Conservation (phyloP, 2,888 invertebrate genomes). For the Dynastes grantii region DNA sequence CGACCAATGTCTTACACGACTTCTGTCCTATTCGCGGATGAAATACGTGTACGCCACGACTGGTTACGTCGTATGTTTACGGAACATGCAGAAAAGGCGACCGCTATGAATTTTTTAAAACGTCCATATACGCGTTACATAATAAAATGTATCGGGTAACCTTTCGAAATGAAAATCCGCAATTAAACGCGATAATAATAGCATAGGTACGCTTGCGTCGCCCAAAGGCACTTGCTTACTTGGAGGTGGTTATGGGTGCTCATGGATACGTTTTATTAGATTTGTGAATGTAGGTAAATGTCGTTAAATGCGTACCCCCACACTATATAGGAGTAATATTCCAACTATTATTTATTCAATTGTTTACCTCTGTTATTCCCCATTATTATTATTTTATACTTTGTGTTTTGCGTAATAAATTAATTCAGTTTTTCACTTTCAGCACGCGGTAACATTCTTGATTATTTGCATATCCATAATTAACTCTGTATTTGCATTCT, state of each 20-base stretch:
- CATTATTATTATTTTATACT: not conserved
- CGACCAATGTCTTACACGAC: slow-evolving; percentile 16
- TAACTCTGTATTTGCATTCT: too few species aligned
- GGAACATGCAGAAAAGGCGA: slow-evolving; percentile 11
- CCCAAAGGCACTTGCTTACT: not conserved
- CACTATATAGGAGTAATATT: too few species aligned
- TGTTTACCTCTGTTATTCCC: not conserved
- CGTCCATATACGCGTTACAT: slow-evolving; percentile 18
- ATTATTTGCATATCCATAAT: too few species aligned
- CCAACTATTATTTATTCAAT: not conserved
- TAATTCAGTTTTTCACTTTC: not conserved
- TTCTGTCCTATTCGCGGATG: slow-evolving; percentile 27
- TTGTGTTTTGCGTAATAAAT: not conserved
- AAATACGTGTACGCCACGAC: slow-evolving; percentile 4
- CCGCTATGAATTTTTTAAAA: slow-evolving; percentile 10
- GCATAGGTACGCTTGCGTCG: not conserved
- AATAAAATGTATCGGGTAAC: slow-evolving; percentile 21
- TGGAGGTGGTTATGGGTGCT: not conserved
- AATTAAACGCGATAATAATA: slow-evolving; percentile 23
- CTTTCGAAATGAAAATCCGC: slow-evolving; percentile 16
- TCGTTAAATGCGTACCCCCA: not conserved
- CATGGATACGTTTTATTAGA: not conserved
- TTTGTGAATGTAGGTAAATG: not conserved
- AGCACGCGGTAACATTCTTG: slow-evolving; percentile 1
- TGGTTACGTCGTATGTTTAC: slow-evolving; percentile 14